These are phyloP conservation scores for Luperina nickerlii DNA, from an alignment of 2,888 invertebrate genomes.

Conservation along the genomic window DNA sequence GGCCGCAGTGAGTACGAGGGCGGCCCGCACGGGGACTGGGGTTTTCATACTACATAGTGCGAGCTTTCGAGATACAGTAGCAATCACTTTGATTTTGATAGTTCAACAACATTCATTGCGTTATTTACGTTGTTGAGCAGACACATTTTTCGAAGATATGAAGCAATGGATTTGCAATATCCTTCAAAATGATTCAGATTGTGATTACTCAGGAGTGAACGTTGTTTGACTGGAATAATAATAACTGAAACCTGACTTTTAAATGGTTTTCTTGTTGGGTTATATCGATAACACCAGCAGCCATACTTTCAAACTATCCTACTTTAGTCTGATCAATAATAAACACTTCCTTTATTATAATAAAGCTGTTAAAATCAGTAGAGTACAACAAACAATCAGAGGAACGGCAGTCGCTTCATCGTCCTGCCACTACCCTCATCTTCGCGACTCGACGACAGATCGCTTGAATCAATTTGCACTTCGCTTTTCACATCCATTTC, in stretches of 20 bases:
- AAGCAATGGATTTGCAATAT: background rate
- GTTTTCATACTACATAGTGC: no score
- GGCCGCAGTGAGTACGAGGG: no score
- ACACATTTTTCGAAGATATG: background rate
- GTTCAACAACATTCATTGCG: background rate
- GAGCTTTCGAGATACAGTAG: no score
- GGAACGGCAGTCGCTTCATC: constrained; percentile 53
- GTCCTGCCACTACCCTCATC: constrained; percentile 69
- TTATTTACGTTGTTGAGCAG: background rate
- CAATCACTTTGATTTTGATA: background rate
- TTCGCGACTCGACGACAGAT: constrained; percentile 65
- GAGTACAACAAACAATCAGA: constrained; percentile 66
- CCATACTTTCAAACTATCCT: background rate
- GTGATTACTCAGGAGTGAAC: background rate
- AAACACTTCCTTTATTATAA: constrained; percentile 8
- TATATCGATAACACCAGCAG: background rate
- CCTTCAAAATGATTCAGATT: background rate
- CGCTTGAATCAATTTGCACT: constrained; percentile 73
- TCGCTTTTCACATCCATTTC: constrained; percentile 63
- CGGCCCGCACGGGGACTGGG: no score
- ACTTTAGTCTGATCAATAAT: background rate
- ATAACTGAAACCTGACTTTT: background rate
- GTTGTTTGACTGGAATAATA: background rate
- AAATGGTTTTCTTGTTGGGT: background rate
- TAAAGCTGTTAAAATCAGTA: constrained; percentile 50